Percentiles rank a stretch among this genome's conserved stretches.
Evolutionary conservation across 2,797 vertebrate genomes (phyloP).

Genomic region (Syngnathus rostellatus): DNA sequence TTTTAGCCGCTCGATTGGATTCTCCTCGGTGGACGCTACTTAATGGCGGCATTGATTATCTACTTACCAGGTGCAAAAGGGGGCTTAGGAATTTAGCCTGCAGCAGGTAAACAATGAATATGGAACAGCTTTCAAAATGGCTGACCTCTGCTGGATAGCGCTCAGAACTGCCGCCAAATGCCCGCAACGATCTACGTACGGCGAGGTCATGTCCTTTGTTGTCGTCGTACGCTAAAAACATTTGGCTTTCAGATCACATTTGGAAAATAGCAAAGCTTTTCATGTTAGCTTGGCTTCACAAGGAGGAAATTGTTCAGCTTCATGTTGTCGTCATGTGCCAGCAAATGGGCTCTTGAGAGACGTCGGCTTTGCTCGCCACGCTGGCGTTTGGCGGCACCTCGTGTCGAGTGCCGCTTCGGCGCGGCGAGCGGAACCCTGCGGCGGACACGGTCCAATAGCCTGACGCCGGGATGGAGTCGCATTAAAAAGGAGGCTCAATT

Average conservation of each 20-base stretch:
- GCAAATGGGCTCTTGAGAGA: neutral
- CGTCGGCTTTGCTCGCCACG: neutral
- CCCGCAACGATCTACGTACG: no score
- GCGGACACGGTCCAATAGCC: neutral
- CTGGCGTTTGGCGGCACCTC: neutral
- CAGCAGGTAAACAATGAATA: neutral
- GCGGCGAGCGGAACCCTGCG: neutral
- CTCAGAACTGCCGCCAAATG: neutral
- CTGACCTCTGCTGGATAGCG: neutral
- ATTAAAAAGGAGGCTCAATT: neutral
- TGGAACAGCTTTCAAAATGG: neutral
- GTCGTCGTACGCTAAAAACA: no score
- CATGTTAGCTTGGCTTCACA: neutral
- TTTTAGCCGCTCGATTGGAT: neutral
- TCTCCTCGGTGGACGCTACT: neutral
- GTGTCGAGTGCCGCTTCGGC: neutral
- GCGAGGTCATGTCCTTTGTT: no score
- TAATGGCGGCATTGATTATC: slow-evolving; percentile 2
- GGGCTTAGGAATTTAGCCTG: neutral
- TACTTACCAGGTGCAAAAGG: neutral
- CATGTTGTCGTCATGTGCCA: neutral
- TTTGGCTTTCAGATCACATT: neutral
- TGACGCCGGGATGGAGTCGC: neutral
- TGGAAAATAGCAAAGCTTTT: neutral
- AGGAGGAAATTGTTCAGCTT: neutral